Evolutionary conservation across 2,888 invertebrate genomes (phyloP).

Genomic region (Dendrolimus pini): DNA sequence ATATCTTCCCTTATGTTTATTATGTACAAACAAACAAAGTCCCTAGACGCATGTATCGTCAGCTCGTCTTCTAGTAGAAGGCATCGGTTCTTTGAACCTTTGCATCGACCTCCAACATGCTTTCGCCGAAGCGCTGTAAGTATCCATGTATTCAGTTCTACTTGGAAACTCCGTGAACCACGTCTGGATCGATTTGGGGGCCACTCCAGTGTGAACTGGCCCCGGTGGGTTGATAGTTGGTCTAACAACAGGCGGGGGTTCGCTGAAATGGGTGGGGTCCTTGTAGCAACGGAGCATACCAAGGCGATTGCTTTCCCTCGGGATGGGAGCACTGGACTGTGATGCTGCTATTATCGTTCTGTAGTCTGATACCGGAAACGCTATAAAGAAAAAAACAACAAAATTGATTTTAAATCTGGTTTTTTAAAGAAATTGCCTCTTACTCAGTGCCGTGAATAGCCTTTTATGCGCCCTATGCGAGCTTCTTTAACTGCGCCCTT

Average conservation of each 20-base stretch:
- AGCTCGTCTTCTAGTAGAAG: slow-evolving; percentile 76
- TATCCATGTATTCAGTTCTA: slow-evolving; percentile 79
- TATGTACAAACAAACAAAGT: slow-evolving; percentile 9
- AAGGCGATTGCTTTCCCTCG: slow-evolving; percentile 72
- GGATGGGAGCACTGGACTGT: slow-evolving; percentile 76
- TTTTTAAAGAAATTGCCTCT: too few species aligned
- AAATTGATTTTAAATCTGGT: background rate
- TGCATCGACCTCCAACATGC: slow-evolving; percentile 78
- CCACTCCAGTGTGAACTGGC: slow-evolving; percentile 45
- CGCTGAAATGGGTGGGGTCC: slow-evolving; percentile 77
- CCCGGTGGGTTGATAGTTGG: slow-evolving; percentile 75
- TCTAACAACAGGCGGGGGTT: slow-evolving; percentile 66
- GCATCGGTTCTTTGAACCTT: slow-evolving; percentile 78
- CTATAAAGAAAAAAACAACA: slow-evolving; percentile 28
- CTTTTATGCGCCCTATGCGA: too few species aligned
- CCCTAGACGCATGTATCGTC: slow-evolving; percentile 68
- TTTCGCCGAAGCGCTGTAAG: slow-evolving; percentile 76
- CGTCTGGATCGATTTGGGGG: slow-evolving; percentile 65
- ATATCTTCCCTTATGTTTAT: slow-evolving; percentile 44
- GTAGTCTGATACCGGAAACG: slow-evolving; percentile 72
- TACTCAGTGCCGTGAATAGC: too few species aligned
- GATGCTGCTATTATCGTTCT: slow-evolving; percentile 76
- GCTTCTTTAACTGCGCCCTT: too few species aligned
- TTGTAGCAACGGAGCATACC: slow-evolving; percentile 78
- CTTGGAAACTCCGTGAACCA: slow-evolving; percentile 77